Evolutionary conservation across 1,140 invertebrate species (phyloP).

Genomic region (Plutomurus gul): DNA sequence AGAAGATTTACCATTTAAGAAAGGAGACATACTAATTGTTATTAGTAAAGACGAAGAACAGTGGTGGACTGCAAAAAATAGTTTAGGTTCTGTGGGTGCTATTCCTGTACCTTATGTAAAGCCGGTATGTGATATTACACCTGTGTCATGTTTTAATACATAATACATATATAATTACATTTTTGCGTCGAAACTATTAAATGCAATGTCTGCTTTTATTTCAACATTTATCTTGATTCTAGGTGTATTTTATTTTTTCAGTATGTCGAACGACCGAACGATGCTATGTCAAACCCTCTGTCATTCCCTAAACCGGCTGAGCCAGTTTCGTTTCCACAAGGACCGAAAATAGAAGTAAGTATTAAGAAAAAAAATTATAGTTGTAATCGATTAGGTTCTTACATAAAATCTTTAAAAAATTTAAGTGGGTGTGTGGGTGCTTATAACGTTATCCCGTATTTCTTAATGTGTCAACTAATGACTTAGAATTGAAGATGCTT

Average conservation of each 20-base stretch:
- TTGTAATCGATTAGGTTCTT: too few relatives aligned
- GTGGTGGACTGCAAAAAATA: constrained; percentile 96
- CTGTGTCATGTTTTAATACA: neutral
- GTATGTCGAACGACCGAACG: constrained; percentile 45
- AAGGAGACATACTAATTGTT: constrained; percentile 89
- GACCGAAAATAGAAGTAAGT: too few relatives aligned
- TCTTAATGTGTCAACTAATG: too few relatives aligned
- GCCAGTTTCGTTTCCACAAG: neutral
- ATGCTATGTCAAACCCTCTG: constrained; percentile 19
- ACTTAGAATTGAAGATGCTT: too few relatives aligned
- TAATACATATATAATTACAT: neutral
- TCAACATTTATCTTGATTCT: too few relatives aligned
- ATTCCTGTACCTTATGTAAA: constrained; percentile 94
- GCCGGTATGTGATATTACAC: constrained; percentile 55
- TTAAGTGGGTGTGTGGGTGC: too few relatives aligned
- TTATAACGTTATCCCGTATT: too few relatives aligned
- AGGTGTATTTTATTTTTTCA: too few relatives aligned
- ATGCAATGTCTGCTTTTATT: neutral
- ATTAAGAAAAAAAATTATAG: too few relatives aligned
- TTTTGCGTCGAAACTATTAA: neutral
- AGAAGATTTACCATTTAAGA: constrained; percentile 95
- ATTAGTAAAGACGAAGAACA: constrained; percentile 94
- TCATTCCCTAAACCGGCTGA: neutral
- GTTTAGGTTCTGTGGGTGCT: constrained; percentile 80
- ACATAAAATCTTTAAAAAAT: too few relatives aligned